phyloP scores from a whole-genome alignment of 2,113 vertebrate species.

The Columbina picui region DNA sequence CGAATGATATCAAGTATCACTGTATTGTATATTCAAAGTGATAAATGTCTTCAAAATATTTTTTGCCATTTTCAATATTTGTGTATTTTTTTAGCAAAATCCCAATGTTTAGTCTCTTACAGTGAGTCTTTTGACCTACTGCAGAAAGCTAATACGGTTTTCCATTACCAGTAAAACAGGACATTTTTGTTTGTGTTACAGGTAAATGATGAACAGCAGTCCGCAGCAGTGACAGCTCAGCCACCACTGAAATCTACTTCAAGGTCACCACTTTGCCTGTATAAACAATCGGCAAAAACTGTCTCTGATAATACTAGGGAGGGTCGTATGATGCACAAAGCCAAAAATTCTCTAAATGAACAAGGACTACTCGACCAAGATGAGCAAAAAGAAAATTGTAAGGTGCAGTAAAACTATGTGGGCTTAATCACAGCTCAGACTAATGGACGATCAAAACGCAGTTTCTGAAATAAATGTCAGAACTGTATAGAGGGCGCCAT shows the following conservation, averaged over 20 bases:
- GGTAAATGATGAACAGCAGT: slow-evolving; percentile 32
- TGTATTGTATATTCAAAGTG: not conserved
- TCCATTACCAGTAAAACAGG: not conserved
- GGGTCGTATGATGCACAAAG: not conserved
- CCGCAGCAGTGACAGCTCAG: not conserved
- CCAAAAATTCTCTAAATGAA: not conserved
- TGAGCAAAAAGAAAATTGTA: slow-evolving; percentile 81
- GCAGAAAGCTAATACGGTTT: not conserved
- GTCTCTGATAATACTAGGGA: slow-evolving; percentile 1
- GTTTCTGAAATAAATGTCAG: not conserved
- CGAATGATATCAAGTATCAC: not conserved
- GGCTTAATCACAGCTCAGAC: not conserved
- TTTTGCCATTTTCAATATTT: not conserved
- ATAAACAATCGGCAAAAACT: slow-evolving; percentile 24
- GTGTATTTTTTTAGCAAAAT: not conserved
- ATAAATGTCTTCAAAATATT: not conserved
- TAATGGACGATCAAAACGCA: not conserved
- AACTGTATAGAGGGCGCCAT: not conserved
- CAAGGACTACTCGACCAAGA: slow-evolving; percentile 43
- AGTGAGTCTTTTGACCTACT: not conserved
- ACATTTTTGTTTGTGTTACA: slow-evolving; percentile 57
- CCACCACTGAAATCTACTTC: not conserved
- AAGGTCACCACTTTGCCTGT: slow-evolving; percentile 31
- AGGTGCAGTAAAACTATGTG: slow-evolving; percentile 78
- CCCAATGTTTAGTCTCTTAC: not conserved